Conservation (phyloP, 2,888 invertebrate genomes). For the Gryllus longicercus region DNA sequence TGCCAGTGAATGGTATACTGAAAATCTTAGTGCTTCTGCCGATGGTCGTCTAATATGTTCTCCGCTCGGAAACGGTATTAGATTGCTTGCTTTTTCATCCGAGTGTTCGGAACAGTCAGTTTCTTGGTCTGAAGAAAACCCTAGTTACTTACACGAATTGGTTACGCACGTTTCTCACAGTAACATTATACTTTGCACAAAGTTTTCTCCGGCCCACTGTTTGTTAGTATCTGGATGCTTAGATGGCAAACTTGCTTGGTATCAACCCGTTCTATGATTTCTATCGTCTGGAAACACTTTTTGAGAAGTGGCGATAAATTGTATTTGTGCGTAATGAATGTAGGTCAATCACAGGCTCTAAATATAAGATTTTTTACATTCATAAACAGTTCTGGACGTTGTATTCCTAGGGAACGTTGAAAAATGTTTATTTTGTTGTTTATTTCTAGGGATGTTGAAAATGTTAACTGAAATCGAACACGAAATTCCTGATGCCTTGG, state of each 20-base stretch:
- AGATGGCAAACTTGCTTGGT: conserved; percentile 84
- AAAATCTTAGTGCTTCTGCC: conserved; percentile 85
- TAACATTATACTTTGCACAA: conserved; percentile 82
- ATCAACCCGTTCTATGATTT: conserved; percentile 62
- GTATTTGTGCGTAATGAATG: too few species aligned
- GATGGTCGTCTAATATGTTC: conserved; percentile 89
- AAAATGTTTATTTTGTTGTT: too few species aligned
- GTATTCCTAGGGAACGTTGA: too few species aligned
- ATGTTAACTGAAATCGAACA: too few species aligned
- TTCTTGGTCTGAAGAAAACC: conserved; percentile 55
- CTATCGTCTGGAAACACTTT: too few species aligned
- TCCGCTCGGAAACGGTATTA: conserved; percentile 80
- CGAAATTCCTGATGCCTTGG: too few species aligned
- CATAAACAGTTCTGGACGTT: too few species aligned
- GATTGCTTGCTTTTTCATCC: conserved; percentile 76
- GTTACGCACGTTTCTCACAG: conserved; percentile 70
- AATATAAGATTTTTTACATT: too few species aligned
- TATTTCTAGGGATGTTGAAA: too few species aligned
- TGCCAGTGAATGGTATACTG: conserved; percentile 86
- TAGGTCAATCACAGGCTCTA: too few species aligned
- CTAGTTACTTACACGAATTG: conserved; percentile 59
- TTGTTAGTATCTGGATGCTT: conserved; percentile 88
- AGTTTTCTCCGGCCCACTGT: conserved; percentile 83
- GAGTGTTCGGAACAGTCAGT: conserved; percentile 75
- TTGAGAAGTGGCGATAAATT: too few species aligned